Percentiles rank a stretch among this genome's conserved stretches.
phyloP scores from a whole-genome alignment of 2,113 vertebrate genomes.

The Empidonax traillii region DNA sequence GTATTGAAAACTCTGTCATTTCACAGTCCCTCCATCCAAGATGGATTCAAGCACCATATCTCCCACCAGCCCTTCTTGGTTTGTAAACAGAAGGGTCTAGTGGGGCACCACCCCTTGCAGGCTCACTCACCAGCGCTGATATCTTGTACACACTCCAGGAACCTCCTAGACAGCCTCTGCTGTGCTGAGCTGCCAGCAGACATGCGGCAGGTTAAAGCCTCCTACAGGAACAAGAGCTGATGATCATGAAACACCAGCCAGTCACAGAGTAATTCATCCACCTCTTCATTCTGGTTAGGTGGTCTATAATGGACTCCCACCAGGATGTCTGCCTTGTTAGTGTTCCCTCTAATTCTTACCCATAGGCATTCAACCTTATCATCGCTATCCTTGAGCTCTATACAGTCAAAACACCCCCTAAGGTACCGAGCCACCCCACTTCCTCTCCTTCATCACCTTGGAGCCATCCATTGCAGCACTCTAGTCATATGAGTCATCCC shows the following conservation, averaged over 20 bases:
- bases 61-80: neutral
- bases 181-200: neutral
- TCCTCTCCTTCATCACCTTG: neutral
- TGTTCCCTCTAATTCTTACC: neutral
- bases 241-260: neutral
- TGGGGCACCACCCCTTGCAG: neutral
- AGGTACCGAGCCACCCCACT: neutral
- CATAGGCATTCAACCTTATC: neutral
- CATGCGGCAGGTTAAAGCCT: neutral
- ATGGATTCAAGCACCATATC: rapidly evolving
- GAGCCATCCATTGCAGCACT: neutral
- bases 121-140: neutral
- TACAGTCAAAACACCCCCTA: neutral
- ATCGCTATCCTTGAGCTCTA: neutral
- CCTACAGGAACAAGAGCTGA: neutral
- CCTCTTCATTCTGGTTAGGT: neutral
- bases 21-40: neutral
- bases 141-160: neutral
- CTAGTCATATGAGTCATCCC: neutral
- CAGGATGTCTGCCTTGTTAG: neutral
- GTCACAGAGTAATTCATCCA: neutral
- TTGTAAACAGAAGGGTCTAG: neutral
- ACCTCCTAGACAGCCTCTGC: neutral
- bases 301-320: neutral
- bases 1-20: neutral